phyloP scores from a whole-genome alignment of 2,888 invertebrate genomes.

The Epinotia ramella region DNA sequence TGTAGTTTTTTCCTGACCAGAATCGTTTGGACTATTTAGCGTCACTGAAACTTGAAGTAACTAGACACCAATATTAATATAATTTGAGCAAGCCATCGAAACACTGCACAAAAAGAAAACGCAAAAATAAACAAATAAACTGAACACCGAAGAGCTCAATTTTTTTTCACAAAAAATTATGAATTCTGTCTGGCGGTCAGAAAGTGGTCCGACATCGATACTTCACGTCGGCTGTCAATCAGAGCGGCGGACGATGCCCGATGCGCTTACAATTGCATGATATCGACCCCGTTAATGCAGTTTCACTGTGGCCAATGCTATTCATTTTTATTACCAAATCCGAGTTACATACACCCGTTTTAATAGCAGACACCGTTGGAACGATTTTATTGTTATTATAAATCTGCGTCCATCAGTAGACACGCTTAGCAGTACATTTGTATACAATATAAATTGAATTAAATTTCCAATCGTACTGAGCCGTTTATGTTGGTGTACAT shows the following conservation, averaged over 20 bases:
- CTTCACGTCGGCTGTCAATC: constrained; percentile 80
- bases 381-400: neutral
- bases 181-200: constrained; percentile 64
- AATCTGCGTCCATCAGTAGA: neutral
- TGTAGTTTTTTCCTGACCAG: too few relatives aligned
- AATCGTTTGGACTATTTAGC: too few relatives aligned
- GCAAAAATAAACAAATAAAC: neutral
- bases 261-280: constrained; percentile 73
- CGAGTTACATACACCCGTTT: constrained; percentile 23
- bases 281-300: constrained; percentile 69
- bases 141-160: neutral
- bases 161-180: constrained; percentile 45
- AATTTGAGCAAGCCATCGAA: neutral
- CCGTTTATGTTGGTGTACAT: too few relatives aligned
- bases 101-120: neutral
- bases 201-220: constrained; percentile 69
- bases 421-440: too few relatives aligned
- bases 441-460: too few relatives aligned
- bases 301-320: constrained; percentile 52
- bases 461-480: too few relatives aligned
- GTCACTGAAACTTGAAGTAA: too few relatives aligned
- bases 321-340: constrained; percentile 39
- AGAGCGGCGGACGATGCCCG: constrained; percentile 65
- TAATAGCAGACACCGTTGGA: constrained; percentile 16
- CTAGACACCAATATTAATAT: neutral